phyloP scores from a whole-genome alignment of 2,113 vertebrate genomes.

The Leptobrachium ailaonicum region DNA sequence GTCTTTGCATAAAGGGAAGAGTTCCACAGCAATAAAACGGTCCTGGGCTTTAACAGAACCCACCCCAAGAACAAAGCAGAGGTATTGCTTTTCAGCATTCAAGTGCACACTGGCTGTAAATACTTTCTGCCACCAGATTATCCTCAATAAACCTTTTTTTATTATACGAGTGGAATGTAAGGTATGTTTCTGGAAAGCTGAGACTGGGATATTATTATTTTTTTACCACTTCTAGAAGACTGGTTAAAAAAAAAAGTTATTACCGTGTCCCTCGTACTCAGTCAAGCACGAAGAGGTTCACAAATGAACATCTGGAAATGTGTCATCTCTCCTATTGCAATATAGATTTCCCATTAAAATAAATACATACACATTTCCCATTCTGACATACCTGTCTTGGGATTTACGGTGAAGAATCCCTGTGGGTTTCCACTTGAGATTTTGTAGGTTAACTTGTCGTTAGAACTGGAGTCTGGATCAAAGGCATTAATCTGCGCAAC shows the following conservation, averaged over 20 bases:
- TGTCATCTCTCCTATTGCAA: not conserved
- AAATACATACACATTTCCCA: not conserved
- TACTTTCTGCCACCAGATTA: no score
- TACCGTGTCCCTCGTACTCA: not conserved
- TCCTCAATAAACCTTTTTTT: not conserved
- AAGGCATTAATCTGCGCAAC: constrained; percentile 89
- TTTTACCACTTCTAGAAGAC: not conserved
- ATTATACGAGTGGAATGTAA: not conserved
- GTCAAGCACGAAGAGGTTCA: not conserved
- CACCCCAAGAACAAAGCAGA: no score
- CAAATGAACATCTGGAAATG: not conserved
- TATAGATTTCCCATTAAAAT: not conserved
- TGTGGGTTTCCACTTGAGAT: constrained; percentile 97
- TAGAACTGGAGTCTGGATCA: constrained; percentile 87
- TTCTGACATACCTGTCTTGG: constrained; percentile 81
- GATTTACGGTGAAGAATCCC: constrained; percentile 91
- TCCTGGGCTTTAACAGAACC: no score
- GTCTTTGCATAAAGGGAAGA: no score
- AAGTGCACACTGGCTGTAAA: no score
- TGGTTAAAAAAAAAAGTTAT: not conserved
- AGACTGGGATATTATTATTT: not conserved
- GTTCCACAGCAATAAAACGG: no score
- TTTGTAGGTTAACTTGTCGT: constrained; percentile 85
- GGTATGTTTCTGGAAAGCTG: not conserved
- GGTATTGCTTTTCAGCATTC: no score